These are phyloP conservation scores for Haliclona indistincta DNA, from an alignment of 37 sponge, comb jelly and placozoan species.

Conservation along the genomic window DNA sequence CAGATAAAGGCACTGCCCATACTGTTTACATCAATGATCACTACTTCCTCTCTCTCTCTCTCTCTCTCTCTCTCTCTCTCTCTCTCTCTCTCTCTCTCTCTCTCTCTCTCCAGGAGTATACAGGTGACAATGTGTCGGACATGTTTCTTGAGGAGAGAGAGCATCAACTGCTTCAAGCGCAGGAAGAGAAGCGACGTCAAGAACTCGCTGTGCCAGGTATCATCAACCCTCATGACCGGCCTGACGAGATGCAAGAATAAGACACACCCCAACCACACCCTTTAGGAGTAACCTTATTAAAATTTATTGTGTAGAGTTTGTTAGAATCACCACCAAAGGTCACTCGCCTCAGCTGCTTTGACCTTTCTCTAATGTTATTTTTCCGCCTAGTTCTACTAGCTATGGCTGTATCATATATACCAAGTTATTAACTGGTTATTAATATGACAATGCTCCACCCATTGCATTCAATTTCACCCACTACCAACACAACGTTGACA, in stretches of 20 bases:
- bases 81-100: slow-evolving; percentile 16
- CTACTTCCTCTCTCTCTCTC: slow-evolving; percentile 13
- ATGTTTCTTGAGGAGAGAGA: slow-evolving; percentile 91
- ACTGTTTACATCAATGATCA: not conserved
- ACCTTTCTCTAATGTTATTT: slow-evolving; percentile 2
- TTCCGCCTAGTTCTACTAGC: too few species aligned
- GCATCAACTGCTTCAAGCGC: slow-evolving; percentile 77
- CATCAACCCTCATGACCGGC: slow-evolving; percentile 97
- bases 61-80: slow-evolving; percentile 15
- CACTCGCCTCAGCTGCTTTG: not conserved
- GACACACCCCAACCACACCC: too few species aligned
- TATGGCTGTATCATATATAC: too few species aligned
- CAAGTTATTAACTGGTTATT: too few species aligned
- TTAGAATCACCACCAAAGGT: not conserved
- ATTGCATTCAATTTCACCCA: too few species aligned
- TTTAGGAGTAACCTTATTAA: not conserved
- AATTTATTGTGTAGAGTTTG: slow-evolving; percentile 7
- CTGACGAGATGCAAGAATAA: slow-evolving; percentile 90
- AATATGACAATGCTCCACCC: too few species aligned
- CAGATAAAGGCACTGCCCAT: slow-evolving; percentile 80
- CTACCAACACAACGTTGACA: too few species aligned
- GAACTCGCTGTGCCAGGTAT: slow-evolving; percentile 93
- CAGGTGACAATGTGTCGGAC: slow-evolving; percentile 83
- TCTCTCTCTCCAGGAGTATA: slow-evolving; percentile 63
- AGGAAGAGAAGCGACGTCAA: slow-evolving; percentile 78